A percentile compares a stretch with the other conserved stretches of the same genome.
phyloP scores from a whole-genome alignment of 2,888 invertebrate genomes.

The Crossocerus cetratus region DNA sequence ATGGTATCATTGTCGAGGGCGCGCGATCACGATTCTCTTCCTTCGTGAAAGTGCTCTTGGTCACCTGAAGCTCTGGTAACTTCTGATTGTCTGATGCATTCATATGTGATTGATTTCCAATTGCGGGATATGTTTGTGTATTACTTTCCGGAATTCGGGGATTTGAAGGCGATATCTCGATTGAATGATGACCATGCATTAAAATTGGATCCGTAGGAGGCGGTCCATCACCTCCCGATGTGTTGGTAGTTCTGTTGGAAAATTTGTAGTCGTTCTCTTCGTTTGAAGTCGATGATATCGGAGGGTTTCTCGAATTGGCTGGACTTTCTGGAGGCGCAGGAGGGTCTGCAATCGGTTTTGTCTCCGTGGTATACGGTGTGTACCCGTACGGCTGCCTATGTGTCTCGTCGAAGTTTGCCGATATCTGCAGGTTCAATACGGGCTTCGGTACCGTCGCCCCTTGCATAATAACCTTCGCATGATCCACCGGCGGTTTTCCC shows the following conservation, averaged over 20 bases:
- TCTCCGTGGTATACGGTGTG: not conserved
- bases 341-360: not conserved
- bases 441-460: not conserved
- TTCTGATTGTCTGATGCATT: too few relatives aligned
- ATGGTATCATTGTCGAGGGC: conserved; percentile 43
- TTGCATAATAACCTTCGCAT: not conserved
- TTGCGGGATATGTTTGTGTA: too few relatives aligned
- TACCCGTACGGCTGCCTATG: not conserved
- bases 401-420: conserved; percentile 48
- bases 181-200: not conserved
- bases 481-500: not conserved
- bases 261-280: not conserved
- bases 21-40: conserved; percentile 14
- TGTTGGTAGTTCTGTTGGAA: not conserved
- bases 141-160: not conserved
- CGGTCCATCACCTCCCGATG: not conserved
- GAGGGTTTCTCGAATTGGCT: not conserved
- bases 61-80: too few relatives aligned
- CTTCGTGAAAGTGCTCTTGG: not conserved
- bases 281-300: not conserved
- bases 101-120: not conserved
- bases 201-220: not conserved
- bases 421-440: conserved; percentile 48
- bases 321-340: not conserved
- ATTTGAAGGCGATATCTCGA: not conserved